Conservation (phyloP, 1,140 invertebrate species). For the Drosophila yakuba region DNA sequence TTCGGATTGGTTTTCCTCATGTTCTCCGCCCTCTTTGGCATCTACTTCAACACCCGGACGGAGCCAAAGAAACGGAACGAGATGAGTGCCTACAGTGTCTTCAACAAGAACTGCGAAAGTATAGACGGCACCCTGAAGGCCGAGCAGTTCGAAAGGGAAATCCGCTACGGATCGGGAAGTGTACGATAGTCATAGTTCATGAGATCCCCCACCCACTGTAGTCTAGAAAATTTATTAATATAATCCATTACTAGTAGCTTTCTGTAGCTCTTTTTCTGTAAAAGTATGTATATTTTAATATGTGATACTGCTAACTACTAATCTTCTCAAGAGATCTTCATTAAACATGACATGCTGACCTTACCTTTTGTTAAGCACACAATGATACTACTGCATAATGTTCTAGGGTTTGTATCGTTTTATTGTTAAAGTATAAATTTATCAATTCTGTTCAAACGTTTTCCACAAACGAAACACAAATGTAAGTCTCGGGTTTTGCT, state of each 20-base stretch:
- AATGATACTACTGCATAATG: background rate
- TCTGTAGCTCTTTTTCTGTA: background rate
- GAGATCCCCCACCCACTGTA: background rate
- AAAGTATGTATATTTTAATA: background rate
- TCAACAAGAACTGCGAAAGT: conserved; percentile 96
- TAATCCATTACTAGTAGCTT: background rate
- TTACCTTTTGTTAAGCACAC: background rate
- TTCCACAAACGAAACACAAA: conserved; percentile 24
- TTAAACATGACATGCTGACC: background rate
- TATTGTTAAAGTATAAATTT: conserved; percentile 33
- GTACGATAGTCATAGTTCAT: conserved; percentile 53
- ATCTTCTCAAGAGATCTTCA: no score
- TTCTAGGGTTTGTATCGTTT: conserved; percentile 5
- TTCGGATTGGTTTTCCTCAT: conserved; percentile 97
- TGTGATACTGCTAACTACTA: background rate
- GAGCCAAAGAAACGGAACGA: conserved; percentile 89
- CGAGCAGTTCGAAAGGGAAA: conserved; percentile 96
- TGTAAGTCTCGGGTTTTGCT: conserved; percentile 7
- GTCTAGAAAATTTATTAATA: background rate
- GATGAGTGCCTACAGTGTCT: conserved; percentile 98
- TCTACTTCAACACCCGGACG: conserved; percentile 94
- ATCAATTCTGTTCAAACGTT: conserved; percentile 6
- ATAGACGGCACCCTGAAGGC: conserved; percentile 97
- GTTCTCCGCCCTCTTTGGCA: conserved; percentile 91
- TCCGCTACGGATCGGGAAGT: conserved; percentile 88